phyloP scores from a whole-genome alignment of 2,797 vertebrate species.

The Acomys russatus region DNA sequence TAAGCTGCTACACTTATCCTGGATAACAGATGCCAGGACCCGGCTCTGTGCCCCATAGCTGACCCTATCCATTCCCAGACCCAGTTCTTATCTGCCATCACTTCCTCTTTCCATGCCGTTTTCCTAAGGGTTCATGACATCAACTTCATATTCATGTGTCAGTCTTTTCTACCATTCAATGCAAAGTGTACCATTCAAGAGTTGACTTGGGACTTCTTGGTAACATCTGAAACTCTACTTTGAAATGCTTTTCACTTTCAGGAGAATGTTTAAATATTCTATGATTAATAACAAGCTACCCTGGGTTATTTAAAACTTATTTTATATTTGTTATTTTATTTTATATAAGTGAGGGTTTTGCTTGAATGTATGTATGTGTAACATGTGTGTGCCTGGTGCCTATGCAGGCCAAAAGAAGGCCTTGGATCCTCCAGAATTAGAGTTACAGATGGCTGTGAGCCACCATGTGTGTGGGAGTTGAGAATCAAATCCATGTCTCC shows the following conservation, averaged over 20 bases:
- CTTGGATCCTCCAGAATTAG: background rate
- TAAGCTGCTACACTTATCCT: background rate
- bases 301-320: background rate
- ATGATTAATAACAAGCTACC: background rate
- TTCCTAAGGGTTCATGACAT: background rate
- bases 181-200: background rate
- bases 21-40: background rate
- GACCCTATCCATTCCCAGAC: background rate
- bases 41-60: no score
- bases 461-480: background rate
- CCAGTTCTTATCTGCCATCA: background rate
- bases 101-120: background rate
- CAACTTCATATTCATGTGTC: background rate
- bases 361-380: background rate
- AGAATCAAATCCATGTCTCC: background rate
- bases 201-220: background rate
- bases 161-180: background rate
- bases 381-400: background rate
- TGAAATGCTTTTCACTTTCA: slow-evolving; percentile 5
- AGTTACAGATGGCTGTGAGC: background rate
- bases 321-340: background rate
- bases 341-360: background rate
- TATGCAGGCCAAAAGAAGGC: background rate
- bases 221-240: background rate
- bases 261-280: background rate